A percentile compares a stretch with the other conserved stretches of the same genome.
phyloP scores from a whole-genome alignment of 2,888 invertebrate genomes.

The Linyphia triangularis region DNA sequence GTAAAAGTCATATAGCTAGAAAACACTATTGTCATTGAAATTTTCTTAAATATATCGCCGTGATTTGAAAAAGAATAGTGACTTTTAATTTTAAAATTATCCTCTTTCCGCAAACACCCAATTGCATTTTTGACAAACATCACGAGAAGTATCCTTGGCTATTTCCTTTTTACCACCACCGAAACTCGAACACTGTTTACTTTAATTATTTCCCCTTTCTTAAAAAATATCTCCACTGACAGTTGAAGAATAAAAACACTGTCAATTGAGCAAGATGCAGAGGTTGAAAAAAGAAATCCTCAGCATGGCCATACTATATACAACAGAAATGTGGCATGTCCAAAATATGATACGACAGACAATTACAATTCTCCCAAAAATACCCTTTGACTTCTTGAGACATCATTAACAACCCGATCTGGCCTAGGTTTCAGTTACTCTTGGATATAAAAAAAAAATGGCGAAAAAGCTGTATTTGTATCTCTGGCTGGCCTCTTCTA shows the following conservation, averaged over 20 bases:
- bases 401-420: conserved; percentile 27
- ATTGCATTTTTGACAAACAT: neutral
- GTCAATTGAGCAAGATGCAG: neutral
- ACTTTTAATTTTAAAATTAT: too few species aligned
- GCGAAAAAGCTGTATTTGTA: conserved; percentile 4
- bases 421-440: conserved; percentile 10
- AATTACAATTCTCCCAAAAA: neutral
- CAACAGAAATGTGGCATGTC: neutral
- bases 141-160: neutral
- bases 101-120: neutral
- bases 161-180: neutral
- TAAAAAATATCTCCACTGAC: neutral
- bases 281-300: neutral
- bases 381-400: conserved; percentile 13
- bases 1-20: too few species aligned
- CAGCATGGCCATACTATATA: neutral
- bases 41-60: too few species aligned
- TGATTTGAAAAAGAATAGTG: too few species aligned
- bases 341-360: conserved; percentile 15
- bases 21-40: too few species aligned
- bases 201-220: conserved; percentile 9
- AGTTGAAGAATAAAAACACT: conserved; percentile 1
- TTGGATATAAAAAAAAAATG: neutral
- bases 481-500: conserved; percentile 1
- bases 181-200: neutral